Conservation (phyloP, 2,888 invertebrate species). For the Drosophila meridiana region DNA sequence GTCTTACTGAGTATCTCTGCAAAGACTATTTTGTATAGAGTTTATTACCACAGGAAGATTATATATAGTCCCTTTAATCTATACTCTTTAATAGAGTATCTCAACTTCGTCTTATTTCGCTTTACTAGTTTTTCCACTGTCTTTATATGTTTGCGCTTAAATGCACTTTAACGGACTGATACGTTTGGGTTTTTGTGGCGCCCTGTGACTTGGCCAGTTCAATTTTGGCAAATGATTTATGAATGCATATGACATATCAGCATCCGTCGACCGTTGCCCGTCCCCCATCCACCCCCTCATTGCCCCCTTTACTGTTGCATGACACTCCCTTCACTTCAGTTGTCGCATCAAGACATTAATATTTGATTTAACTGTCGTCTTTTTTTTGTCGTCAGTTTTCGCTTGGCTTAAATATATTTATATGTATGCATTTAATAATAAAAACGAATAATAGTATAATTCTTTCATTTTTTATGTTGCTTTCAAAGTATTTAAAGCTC, state of each 20-base stretch:
- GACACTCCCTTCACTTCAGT: conserved; percentile 31
- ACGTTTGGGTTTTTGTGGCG: conserved; percentile 43
- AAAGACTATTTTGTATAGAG: too few relatives aligned
- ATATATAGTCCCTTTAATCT: too few relatives aligned
- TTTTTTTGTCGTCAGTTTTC: conserved; percentile 40
- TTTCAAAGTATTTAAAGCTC: conserved; percentile 48
- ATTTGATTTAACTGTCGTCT: conserved; percentile 58
- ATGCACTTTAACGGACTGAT: conserved; percentile 55
- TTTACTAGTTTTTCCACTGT: background rate
- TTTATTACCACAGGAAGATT: background rate
- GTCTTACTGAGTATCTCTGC: too few relatives aligned
- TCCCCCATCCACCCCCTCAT: conserved; percentile 31
- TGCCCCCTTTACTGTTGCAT: background rate
- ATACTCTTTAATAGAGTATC: conserved; percentile 11
- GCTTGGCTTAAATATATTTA: conserved; percentile 63
- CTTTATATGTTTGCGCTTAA: conserved; percentile 38
- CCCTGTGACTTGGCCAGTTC: conserved; percentile 57
- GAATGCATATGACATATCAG: conserved; percentile 82
- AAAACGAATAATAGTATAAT: conserved; percentile 36
- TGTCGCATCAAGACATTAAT: conserved; percentile 71
- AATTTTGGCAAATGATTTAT: conserved; percentile 83
- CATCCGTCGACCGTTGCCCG: conserved; percentile 81
- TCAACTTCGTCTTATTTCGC: background rate
- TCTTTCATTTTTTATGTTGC: conserved; percentile 14
- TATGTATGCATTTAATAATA: conserved; percentile 58